Evolutionary conservation across 2,113 vertebrate species (phyloP).

Genomic region (Hippocampus zosterae): DNA sequence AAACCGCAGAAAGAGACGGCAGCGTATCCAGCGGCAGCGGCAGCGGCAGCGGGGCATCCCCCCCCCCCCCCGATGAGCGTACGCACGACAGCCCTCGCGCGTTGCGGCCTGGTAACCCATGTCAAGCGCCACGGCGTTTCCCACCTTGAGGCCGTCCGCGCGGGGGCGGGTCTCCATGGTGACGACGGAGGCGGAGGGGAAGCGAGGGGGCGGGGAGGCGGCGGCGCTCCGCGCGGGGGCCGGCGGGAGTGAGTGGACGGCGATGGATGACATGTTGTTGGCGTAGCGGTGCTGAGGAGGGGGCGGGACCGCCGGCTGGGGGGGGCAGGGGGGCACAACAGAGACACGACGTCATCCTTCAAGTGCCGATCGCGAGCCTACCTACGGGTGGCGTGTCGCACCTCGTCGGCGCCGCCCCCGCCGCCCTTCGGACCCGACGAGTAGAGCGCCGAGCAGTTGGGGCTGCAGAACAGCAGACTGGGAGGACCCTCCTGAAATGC

Average conservation of each 20-base stretch:
- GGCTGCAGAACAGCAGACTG: constrained; percentile 85
- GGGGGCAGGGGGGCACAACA: not conserved
- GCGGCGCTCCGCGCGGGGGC: constrained; percentile 65
- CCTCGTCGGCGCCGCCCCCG: constrained; percentile 40
- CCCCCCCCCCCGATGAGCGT: no score
- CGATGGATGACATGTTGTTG: constrained; percentile 87
- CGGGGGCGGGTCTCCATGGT: constrained; percentile 77
- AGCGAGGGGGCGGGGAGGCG: constrained; percentile 75
- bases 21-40: no score
- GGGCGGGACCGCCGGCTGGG: constrained; percentile 7
- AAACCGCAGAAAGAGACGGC: no score
- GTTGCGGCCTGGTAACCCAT: not conserved
- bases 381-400: not conserved
- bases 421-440: constrained; percentile 3
- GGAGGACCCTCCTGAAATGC: constrained; percentile 53
- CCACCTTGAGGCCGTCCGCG: constrained; percentile 84
- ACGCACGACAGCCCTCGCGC: no score
- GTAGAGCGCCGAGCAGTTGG: constrained; percentile 85
- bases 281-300: constrained; percentile 80
- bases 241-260: constrained; percentile 83
- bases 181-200: constrained; percentile 79
- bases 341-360: not conserved
- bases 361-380: not conserved
- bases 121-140: not conserved
- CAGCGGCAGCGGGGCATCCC: no score